These are phyloP conservation scores for Henricia sp. DNA, from an alignment of 53 echinoderm and acorn worm genomes.

Conservation along the genomic window DNA sequence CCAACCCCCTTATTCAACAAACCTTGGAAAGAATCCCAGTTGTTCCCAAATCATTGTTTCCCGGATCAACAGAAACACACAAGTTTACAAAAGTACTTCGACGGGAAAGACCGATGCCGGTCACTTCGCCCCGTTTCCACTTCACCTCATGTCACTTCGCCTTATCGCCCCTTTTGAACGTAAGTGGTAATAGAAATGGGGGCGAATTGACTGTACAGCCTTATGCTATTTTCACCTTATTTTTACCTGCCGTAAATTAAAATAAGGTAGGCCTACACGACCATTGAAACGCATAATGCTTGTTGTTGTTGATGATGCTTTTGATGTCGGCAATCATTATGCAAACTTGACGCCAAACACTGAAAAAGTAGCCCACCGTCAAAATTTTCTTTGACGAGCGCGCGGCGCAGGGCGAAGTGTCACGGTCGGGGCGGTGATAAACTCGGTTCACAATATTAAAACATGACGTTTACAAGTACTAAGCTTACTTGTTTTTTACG, in stretches of 20 bases:
- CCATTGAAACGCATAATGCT: background rate
- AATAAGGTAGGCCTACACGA: background rate
- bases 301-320: background rate
- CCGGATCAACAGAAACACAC: background rate
- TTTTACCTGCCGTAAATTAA: background rate
- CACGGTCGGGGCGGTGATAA: background rate
- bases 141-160: background rate
- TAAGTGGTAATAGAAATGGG: background rate
- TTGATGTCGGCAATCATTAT: background rate
- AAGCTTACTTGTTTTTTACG: background rate
- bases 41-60: background rate
- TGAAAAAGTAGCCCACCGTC: too few species aligned
- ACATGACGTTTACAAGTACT: background rate
- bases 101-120: background rate
- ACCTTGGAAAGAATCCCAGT: background rate
- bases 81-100: background rate
- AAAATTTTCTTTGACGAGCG: too few species aligned
- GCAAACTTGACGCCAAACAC: too few species aligned
- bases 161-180: background rate
- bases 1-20: background rate
- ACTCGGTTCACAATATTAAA: background rate
- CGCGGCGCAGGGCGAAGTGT: background rate
- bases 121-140: background rate
- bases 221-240: background rate
- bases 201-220: too few species aligned